Percentiles rank a stretch among this genome's conserved stretches.
phyloP scores from a whole-genome alignment of 2,888 invertebrate species.

The Timema podura region DNA sequence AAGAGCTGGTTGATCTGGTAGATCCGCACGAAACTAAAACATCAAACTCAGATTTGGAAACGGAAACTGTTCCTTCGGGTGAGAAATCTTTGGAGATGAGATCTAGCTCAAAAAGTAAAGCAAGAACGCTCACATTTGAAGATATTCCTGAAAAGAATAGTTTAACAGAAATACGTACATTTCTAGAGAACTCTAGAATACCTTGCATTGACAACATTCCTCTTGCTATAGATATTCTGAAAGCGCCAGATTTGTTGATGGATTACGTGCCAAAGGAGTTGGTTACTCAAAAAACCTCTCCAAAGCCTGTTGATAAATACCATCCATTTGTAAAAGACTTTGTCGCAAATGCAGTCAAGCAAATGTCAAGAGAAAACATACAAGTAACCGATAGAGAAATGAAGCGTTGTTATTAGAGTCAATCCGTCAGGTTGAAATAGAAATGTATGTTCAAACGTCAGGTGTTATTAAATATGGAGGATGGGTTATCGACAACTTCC shows the following conservation, averaged over 20 bases:
- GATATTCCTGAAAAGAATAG: background rate
- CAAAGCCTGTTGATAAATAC: background rate
- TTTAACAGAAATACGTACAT: background rate
- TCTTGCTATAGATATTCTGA: background rate
- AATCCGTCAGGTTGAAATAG: background rate
- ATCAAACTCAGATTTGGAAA: no score
- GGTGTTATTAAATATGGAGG: slow-evolving; percentile 6
- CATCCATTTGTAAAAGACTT: background rate
- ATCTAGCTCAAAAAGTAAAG: no score
- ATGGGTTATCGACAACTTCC: background rate
- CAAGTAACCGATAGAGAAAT: background rate
- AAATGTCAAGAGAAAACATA: background rate
- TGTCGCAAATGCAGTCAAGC: background rate
- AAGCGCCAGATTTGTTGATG: background rate
- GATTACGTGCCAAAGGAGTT: background rate
- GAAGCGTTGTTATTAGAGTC: background rate
- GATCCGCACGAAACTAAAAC: no score
- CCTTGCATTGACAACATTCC: background rate
- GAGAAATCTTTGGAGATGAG: no score
- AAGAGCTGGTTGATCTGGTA: no score
- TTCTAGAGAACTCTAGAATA: background rate
- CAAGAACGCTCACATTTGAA: background rate
- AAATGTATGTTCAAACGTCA: background rate
- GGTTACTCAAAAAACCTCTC: background rate
- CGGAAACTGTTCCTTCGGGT: no score